Evolutionary conservation across 2,797 vertebrate species (phyloP).

Genomic region (Propithecus deckenii): DNA sequence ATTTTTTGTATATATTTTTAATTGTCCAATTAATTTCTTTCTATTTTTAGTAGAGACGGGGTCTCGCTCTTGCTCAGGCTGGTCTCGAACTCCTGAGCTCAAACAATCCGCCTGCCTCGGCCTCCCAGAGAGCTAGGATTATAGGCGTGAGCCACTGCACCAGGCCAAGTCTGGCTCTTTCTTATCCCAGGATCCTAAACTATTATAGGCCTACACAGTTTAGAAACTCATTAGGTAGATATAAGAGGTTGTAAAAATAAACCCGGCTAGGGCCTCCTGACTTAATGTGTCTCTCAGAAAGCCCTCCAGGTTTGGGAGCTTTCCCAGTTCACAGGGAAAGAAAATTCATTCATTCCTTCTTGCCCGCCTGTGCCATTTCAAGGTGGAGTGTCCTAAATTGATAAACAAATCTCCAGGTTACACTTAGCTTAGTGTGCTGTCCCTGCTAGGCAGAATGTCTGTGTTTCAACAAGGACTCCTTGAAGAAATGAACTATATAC

Average conservation of each 20-base stretch:
- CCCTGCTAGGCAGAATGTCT: not conserved
- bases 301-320: not conserved
- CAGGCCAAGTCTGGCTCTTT: not conserved
- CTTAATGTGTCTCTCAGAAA: not conserved
- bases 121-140: no score
- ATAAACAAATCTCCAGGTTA: not conserved
- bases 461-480: not conserved
- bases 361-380: not conserved
- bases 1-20: no score
- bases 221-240: not conserved
- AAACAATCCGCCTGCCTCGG: no score
- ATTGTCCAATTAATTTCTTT: no score
- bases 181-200: not conserved
- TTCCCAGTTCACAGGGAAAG: not conserved
- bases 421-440: not conserved
- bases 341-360: not conserved
- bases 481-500: not conserved
- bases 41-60: no score
- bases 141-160: no score
- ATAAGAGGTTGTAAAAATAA: not conserved
- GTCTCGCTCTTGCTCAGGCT: no score
- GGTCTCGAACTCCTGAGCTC: no score
- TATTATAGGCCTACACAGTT: not conserved
- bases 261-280: not conserved
- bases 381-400: not conserved